Conservation (phyloP, 2,113 vertebrate species). For the Menura novaehollandiae region DNA sequence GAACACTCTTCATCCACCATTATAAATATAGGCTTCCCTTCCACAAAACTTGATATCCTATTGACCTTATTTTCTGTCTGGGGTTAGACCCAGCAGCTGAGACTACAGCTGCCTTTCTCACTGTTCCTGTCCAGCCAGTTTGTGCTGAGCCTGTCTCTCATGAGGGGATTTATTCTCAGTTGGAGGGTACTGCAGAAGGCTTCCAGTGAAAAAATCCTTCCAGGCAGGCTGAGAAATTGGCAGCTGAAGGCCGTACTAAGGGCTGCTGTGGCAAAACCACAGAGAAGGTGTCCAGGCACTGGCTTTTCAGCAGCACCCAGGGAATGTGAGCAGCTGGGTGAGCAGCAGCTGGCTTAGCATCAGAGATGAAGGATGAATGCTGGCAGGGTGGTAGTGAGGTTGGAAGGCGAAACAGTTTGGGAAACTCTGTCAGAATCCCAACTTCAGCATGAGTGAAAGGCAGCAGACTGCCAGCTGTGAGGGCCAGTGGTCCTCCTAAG, state of each 20-base stretch:
- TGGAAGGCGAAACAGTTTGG: background rate
- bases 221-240: accelerated
- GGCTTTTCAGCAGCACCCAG: background rate
- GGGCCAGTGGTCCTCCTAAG: background rate
- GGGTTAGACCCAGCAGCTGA: background rate
- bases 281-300: too few relatives aligned
- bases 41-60: background rate
- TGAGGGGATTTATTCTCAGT: background rate
- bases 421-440: background rate
- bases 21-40: background rate
- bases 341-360: background rate
- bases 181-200: accelerated
- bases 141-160: background rate
- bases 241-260: background rate
- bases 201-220: background rate
- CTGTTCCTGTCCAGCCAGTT: background rate
- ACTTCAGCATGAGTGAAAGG: background rate
- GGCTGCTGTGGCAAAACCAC: background rate
- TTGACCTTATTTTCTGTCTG: background rate
- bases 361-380: accelerated
- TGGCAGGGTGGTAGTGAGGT: background rate
- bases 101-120: background rate
- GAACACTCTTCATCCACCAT: background rate
- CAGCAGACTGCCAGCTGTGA: background rate
- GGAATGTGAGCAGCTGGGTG: accelerated